These are phyloP conservation scores for Apodemia duryi DNA, from an alignment of 2,888 invertebrate genomes.

Conservation along the genomic window DNA sequence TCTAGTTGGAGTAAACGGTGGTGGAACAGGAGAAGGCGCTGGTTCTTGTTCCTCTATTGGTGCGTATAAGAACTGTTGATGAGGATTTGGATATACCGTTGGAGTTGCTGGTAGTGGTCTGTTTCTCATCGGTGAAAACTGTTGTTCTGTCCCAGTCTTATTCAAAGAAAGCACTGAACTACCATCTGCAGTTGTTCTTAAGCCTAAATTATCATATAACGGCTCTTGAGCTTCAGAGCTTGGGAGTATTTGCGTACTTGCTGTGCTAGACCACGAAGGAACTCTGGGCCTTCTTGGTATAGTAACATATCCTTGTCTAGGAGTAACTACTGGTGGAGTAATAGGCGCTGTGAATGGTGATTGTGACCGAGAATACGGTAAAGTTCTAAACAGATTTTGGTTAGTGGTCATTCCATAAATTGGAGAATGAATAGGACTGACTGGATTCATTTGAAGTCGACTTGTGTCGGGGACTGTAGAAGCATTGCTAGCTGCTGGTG, in stretches of 20 bases:
- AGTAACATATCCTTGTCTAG: conserved; percentile 91
- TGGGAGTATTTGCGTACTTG: conserved; percentile 74
- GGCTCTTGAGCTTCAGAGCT: conserved; percentile 83
- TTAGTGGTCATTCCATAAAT: conserved; percentile 81
- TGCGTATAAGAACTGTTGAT: conserved; percentile 63
- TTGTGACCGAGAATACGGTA: conserved; percentile 88
- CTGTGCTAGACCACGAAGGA: conserved; percentile 88
- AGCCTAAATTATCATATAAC: conserved; percentile 91
- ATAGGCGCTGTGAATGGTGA: conserved; percentile 85
- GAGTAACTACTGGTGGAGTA: conserved; percentile 82
- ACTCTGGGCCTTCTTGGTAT: conserved; percentile 91
- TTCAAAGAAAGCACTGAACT: conserved; percentile 88
- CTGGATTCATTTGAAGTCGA: conserved; percentile 79
- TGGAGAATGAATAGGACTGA: conserved; percentile 83
- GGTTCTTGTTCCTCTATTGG: conserved; percentile 77
- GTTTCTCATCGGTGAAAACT: conserved; percentile 80
- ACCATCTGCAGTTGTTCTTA: conserved; percentile 92
- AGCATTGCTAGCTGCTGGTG: conserved; percentile 89
- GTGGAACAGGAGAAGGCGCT: conserved; percentile 70
- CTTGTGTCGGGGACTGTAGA: conserved; percentile 88
- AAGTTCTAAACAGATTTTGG: conserved; percentile 85
- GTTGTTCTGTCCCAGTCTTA: conserved; percentile 81
- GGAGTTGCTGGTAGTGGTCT: conserved; percentile 83
- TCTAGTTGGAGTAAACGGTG: conserved; percentile 56
- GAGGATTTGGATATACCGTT: conserved; percentile 57